Evolutionary conservation across 2,888 invertebrate species (phyloP).

Genomic region (Pollenia amentaria): DNA sequence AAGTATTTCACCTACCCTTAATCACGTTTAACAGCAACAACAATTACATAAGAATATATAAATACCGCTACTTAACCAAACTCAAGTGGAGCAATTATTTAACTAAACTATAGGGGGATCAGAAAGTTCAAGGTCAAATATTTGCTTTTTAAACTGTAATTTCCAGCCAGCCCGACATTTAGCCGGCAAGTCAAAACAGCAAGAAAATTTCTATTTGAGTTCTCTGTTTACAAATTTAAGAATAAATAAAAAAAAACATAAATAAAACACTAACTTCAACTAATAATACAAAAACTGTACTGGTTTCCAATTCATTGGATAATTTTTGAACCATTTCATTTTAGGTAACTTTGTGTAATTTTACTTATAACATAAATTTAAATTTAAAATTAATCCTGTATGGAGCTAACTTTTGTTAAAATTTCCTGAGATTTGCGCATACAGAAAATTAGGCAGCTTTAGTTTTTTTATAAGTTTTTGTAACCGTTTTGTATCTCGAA

Average conservation of each 20-base stretch:
- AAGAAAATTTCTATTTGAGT: constrained; percentile 28
- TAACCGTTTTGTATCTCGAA: too few species aligned
- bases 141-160: not conserved
- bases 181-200: not conserved
- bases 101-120: constrained; percentile 34
- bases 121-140: constrained; percentile 56
- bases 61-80: constrained; percentile 51
- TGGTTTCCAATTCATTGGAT: too few species aligned
- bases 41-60: constrained; percentile 3
- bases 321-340: too few species aligned
- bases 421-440: too few species aligned
- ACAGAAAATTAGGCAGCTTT: too few species aligned
- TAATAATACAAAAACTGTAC: not conserved
- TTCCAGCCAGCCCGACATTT: not conserved
- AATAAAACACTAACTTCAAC: constrained; percentile 15
- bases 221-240: constrained; percentile 19
- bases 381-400: too few species aligned
- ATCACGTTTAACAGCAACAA: constrained; percentile 13
- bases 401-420: too few species aligned
- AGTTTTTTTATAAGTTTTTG: too few species aligned
- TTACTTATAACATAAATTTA: too few species aligned
- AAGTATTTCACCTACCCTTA: not conserved
- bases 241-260: constrained; percentile 11
- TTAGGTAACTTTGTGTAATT: too few species aligned
- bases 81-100: constrained; percentile 63